Percentiles rank a stretch among this genome's conserved stretches.
Evolutionary conservation across 2,113 vertebrate species (phyloP).

Genomic region (Sinocyclocheilus anshuiensis): DNA sequence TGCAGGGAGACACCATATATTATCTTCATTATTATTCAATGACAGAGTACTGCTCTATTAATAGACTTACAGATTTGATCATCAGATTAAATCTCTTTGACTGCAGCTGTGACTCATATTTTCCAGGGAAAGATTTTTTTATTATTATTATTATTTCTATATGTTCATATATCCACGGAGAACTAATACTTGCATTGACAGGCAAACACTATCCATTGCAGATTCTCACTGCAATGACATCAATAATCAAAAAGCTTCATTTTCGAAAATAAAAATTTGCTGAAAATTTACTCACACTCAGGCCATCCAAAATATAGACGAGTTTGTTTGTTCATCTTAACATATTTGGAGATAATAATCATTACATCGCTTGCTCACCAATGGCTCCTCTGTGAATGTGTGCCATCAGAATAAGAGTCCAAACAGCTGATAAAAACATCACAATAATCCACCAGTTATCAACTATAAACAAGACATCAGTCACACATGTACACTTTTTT

Average conservation of each 20-base stretch:
- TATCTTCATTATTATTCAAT: constrained; percentile 21
- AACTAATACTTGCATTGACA: neutral
- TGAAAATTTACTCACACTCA: too few species aligned
- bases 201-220: neutral
- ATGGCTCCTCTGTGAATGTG: neutral
- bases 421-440: neutral
- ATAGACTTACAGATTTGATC: constrained; percentile 1
- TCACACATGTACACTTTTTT: too few species aligned
- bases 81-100: neutral
- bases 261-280: too few species aligned
- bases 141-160: neutral
- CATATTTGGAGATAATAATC: too few species aligned
- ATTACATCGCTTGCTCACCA: neutral
- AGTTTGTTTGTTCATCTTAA: too few species aligned
- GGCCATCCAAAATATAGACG: neutral
- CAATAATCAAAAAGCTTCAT: neutral
- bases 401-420: neutral
- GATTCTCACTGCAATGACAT: neutral
- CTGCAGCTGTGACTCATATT: neutral
- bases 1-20: neutral
- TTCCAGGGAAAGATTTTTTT: neutral
- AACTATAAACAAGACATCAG: too few species aligned
- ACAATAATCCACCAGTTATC: too few species aligned
- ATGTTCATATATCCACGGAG: neutral
- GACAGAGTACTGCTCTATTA: constrained; percentile 7